Conservation (phyloP, 1,140 invertebrate genomes). For the Drosophila repleta region DNA sequence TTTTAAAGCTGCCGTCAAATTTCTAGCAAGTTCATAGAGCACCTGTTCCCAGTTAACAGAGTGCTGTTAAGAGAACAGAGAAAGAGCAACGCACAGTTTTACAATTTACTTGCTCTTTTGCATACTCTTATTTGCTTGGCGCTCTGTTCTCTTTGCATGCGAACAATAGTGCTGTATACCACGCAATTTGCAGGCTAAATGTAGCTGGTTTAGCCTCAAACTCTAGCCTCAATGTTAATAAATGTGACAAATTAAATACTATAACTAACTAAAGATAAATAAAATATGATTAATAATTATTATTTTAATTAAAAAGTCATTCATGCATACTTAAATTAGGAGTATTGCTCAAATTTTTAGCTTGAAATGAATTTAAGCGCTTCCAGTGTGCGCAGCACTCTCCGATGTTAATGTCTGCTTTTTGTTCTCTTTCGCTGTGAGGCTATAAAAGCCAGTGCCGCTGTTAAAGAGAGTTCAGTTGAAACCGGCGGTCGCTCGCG, state of each 20-base stretch:
- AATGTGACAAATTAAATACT: background rate
- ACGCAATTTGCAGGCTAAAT: background rate
- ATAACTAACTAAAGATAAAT: background rate
- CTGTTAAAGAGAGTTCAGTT: slow-evolving; percentile 47
- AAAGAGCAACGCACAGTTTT: slow-evolving; percentile 2
- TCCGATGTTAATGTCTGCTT: background rate
- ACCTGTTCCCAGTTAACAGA: slow-evolving; percentile 31
- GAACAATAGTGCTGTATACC: slow-evolving; percentile 15
- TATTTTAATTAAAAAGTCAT: background rate
- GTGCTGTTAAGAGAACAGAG: background rate
- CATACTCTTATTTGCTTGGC: slow-evolving; percentile 5
- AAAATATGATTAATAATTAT: background rate
- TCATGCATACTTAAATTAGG: background rate
- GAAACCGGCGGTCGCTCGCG: slow-evolving; percentile 62
- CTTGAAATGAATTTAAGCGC: background rate
- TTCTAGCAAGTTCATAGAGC: slow-evolving; percentile 16
- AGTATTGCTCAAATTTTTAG: background rate
- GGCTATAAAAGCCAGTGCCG: slow-evolving; percentile 42
- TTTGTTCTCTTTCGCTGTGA: slow-evolving; percentile 27
- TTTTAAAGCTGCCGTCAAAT: slow-evolving; percentile 1
- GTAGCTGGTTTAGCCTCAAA: background rate
- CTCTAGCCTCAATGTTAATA: background rate
- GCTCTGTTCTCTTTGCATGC: background rate
- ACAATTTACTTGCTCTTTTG: slow-evolving; percentile 13
- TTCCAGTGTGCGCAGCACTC: slow-evolving; percentile 4